A percentile compares a stretch with the other conserved stretches of the same genome.
These are phyloP conservation scores for Patella ulyssiponensis DNA, from an alignment of 2,888 invertebrate genomes.

Conservation along the genomic window DNA sequence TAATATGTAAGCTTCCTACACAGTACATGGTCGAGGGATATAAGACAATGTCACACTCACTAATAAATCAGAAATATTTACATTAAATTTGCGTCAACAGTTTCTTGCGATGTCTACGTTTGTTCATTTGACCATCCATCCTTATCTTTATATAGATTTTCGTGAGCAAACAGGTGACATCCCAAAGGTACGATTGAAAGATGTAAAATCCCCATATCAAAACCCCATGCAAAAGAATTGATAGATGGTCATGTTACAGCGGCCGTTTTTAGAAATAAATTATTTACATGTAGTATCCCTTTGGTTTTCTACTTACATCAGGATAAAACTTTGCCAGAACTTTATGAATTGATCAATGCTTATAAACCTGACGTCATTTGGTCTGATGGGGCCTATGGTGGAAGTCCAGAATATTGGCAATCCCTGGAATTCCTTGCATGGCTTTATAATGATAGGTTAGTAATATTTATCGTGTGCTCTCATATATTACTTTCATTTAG, in stretches of 20 bases:
- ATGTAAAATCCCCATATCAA: too few species aligned
- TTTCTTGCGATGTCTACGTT: too few species aligned
- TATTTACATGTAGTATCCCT: too few species aligned
- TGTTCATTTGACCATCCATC: too few species aligned
- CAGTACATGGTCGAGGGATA: background rate
- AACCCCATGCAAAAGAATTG: background rate
- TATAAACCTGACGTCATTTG: constrained; percentile 68
- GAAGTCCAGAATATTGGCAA: constrained; percentile 66
- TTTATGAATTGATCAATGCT: constrained; percentile 77
- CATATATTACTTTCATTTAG: too few species aligned
- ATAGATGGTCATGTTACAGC: background rate
- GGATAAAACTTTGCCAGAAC: constrained; percentile 75
- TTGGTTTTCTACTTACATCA: constrained; percentile 28
- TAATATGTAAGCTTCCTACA: background rate
- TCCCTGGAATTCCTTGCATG: constrained; percentile 70
- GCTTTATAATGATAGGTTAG: constrained; percentile 71
- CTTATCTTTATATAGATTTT: too few species aligned
- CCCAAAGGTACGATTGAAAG: too few species aligned
- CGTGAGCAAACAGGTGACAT: too few species aligned
- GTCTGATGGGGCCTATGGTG: constrained; percentile 79
- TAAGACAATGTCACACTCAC: too few species aligned
- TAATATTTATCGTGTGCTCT: background rate
- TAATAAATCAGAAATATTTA: too few species aligned
- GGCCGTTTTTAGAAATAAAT: too few species aligned
- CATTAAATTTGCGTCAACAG: too few species aligned